Conservation (phyloP, 1,140 invertebrate genomes). For the Drepana arcuata region DNA sequence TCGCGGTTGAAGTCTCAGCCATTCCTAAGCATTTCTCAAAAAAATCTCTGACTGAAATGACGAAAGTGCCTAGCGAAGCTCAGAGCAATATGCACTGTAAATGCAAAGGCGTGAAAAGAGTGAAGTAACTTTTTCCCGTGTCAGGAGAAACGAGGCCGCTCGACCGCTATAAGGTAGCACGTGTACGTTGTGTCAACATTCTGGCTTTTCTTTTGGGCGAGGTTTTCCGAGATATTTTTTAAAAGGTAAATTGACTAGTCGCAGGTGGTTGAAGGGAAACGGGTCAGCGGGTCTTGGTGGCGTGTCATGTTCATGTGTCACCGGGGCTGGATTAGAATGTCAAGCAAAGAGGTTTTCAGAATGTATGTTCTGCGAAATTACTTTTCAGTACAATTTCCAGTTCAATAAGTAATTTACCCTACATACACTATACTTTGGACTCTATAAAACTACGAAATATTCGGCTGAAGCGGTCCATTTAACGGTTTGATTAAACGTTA, state of each 20-base stretch:
- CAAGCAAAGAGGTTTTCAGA: not conserved
- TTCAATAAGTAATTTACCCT: slow-evolving; percentile 1
- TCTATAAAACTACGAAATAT: not conserved
- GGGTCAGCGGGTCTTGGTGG: slow-evolving; percentile 54
- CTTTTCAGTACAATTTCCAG: too few species aligned
- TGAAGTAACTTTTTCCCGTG: slow-evolving; percentile 37
- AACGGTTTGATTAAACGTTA: not conserved
- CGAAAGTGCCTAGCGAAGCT: slow-evolving; percentile 15
- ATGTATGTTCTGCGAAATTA: too few species aligned
- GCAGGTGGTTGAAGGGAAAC: slow-evolving; percentile 50
- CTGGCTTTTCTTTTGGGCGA: slow-evolving; percentile 49
- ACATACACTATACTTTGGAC: not conserved
- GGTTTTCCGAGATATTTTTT: slow-evolving; percentile 58
- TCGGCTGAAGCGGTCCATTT: not conserved
- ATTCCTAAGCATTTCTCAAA: slow-evolving; percentile 34
- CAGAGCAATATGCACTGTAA: slow-evolving; percentile 39
- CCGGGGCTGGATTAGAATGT: slow-evolving; percentile 26
- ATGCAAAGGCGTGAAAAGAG: slow-evolving; percentile 40
- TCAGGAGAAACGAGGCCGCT: slow-evolving; percentile 40
- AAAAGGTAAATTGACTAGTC: slow-evolving; percentile 61
- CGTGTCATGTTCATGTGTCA: slow-evolving; percentile 62
- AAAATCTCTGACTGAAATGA: slow-evolving; percentile 17
- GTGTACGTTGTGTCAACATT: slow-evolving; percentile 63
- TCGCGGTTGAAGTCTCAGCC: slow-evolving; percentile 31
- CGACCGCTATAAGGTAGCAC: slow-evolving; percentile 38